phyloP scores from a whole-genome alignment of 2,888 invertebrate genomes.

The Bibio marci region DNA sequence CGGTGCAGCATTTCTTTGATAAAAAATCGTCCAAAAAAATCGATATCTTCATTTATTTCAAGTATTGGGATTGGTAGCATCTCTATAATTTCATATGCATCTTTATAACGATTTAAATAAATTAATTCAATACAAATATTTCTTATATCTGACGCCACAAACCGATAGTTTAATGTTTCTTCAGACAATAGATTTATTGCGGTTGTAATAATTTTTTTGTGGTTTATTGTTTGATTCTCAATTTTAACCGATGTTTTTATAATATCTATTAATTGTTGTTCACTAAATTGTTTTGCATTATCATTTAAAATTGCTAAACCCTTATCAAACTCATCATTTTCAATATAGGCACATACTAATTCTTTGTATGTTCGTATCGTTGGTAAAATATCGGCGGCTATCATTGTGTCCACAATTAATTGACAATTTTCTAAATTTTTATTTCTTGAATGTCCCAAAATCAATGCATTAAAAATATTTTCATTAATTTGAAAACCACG shows the following conservation, averaged over 20 bases:
- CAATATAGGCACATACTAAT: slow-evolving; percentile 33
- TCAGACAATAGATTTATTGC: slow-evolving; percentile 17
- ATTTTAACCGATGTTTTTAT: slow-evolving; percentile 9
- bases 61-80: slow-evolving; percentile 19
- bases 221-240: too few relatives aligned
- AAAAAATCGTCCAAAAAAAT: slow-evolving; percentile 36
- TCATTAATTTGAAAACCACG: slow-evolving; percentile 35
- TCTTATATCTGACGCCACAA: slow-evolving; percentile 17
- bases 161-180: slow-evolving; percentile 15
- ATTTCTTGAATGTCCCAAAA: slow-evolving; percentile 34
- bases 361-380: slow-evolving; percentile 34
- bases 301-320: slow-evolving; percentile 15
- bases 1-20: slow-evolving; percentile 41
- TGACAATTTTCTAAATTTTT: slow-evolving; percentile 30
- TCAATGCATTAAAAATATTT: slow-evolving; percentile 38
- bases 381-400: slow-evolving; percentile 32
- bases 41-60: slow-evolving; percentile 30
- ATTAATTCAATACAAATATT: slow-evolving; percentile 35
- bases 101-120: slow-evolving; percentile 24
- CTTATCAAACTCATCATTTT: slow-evolving; percentile 26
- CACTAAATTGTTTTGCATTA: slow-evolving; percentile 14
- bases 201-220: slow-evolving; percentile 11
- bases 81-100: slow-evolving; percentile 31
- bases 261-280: slow-evolving; percentile 17
- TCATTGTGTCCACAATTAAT: slow-evolving; percentile 39